Evolutionary conservation across 2,797 vertebrate species (phyloP), one percentile per base, ranked within the genome.

Genomic region (Gallinago nigripennis): DNA sequence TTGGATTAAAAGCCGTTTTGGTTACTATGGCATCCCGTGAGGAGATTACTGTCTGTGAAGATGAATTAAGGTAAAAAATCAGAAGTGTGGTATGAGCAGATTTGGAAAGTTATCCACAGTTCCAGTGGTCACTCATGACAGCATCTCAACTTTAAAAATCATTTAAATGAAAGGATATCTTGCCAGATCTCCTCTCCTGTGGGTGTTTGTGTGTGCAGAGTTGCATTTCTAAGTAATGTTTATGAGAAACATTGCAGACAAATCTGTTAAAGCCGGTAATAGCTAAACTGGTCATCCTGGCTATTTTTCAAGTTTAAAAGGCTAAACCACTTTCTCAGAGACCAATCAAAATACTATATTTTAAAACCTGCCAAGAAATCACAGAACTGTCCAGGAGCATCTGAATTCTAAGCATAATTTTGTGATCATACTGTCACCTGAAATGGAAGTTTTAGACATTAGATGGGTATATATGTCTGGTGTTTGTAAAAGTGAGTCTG

Each of bases 51-150:
- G 77, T 98, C 93, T 97, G 63, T 98, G 98, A 98, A 96, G 98
- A 98, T 95, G 98, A 98, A 73, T 82, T 98, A 97, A 98, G 98
- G 98, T 98, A 98, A 98, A 97, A 92, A 64, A 72, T 31, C 63
- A 86, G 39, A 78, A 64, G 82, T 88, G 75, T 90, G 77, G 54
- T 80, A 43, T 63, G 33, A 93, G 78, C 27, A 79, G 73, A 54
- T 58, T 61, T 94, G 78, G 92, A 91, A 94, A 94, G 81, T 76
- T 86, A 79, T 88, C 33, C 27, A 20, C 41, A 21, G 31, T 82
- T 79, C 35, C 85, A 50, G 30, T 45, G 20, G n/a, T 72, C 50
- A 37, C 54, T 91, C 60, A 33, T 6, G 54, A 81, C 51, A 60
- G 70, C 50, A 72, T 84, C 33, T 89, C 6, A 85, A 51, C 25